phyloP scores from a whole-genome alignment of 2,888 invertebrate genomes.

The Polietes domitor region DNA sequence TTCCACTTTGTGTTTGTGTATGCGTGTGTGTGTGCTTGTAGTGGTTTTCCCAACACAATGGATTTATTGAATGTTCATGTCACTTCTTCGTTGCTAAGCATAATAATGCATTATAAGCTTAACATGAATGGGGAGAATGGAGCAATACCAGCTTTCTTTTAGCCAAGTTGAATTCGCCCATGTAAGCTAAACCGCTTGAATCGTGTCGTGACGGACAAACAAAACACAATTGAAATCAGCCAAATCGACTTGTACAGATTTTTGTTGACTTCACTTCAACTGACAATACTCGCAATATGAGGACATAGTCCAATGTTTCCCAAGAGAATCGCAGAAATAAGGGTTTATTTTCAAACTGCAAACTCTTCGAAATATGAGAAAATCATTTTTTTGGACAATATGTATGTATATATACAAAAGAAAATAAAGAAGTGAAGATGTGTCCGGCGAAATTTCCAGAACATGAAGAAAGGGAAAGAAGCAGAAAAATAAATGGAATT shows the following conservation, averaged over 20 bases:
- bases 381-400: no score
- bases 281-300: background rate
- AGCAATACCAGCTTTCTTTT: background rate
- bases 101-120: conserved; percentile 44
- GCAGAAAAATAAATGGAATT: no score
- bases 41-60: conserved; percentile 30
- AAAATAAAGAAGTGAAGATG: no score
- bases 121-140: conserved; percentile 15
- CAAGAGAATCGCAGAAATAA: no score
- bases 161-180: background rate
- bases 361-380: no score
- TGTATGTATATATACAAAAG: no score
- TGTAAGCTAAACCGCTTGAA: background rate
- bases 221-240: background rate
- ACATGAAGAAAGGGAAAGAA: no score
- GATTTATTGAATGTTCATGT: conserved; percentile 61
- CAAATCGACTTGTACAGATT: background rate
- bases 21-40: background rate
- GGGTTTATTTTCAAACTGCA: no score
- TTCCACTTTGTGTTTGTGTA: conserved; percentile 17
- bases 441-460: no score
- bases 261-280: background rate
- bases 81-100: conserved; percentile 51
- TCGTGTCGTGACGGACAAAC: background rate
- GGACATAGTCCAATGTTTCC: no score